Conservation (phyloP, 2,888 invertebrate genomes). For the Proisotoma minuta region DNA sequence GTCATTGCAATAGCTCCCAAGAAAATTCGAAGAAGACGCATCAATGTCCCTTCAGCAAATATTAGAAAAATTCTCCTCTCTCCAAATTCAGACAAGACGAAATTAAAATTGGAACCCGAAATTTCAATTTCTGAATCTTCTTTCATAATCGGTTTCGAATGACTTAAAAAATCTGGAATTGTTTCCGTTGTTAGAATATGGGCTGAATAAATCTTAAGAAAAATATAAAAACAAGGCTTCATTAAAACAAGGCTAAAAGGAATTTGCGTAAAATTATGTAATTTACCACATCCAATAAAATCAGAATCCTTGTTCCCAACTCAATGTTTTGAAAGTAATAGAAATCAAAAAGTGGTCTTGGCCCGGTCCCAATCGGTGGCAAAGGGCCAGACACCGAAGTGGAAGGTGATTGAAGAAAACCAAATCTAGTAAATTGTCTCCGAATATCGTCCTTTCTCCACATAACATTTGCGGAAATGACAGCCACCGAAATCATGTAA, state of each 20-base stretch:
- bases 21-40: background rate
- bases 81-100: background rate
- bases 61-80: background rate
- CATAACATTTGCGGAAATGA: background rate
- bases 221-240: background rate
- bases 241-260: background rate
- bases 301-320: background rate
- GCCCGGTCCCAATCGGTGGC: background rate
- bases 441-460: background rate
- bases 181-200: background rate
- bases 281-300: background rate
- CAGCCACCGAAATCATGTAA: background rate
- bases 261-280: background rate
- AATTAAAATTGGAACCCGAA: background rate
- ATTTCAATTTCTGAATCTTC: background rate
- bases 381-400: background rate
- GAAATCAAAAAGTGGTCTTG: background rate
- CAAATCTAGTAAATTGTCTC: background rate
- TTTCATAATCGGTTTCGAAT: background rate
- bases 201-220: background rate
- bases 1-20: background rate
- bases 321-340: background rate
- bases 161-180: background rate
- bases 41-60: background rate
- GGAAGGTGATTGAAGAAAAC: background rate